Conservation (phyloP, 2,797 vertebrate species). For the Apogon talboti region DNA sequence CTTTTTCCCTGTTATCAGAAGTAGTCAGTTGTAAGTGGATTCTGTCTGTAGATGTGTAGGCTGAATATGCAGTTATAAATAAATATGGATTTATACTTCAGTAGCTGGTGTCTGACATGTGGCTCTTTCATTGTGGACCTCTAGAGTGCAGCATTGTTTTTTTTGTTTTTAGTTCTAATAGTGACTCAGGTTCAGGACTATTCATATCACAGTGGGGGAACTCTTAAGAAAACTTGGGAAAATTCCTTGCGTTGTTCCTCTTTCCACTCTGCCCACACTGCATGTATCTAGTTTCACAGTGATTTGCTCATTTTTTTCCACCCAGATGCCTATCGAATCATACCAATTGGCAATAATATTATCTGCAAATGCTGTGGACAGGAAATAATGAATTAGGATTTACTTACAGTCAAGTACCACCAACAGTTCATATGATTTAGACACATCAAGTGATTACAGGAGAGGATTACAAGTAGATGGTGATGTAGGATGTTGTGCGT, state of each 20-base stretch:
- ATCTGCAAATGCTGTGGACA: background rate
- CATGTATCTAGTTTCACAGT: slow-evolving; percentile 15
- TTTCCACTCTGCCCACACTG: slow-evolving; percentile 41
- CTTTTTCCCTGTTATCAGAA: slow-evolving; percentile 25
- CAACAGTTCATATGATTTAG: slow-evolving; percentile 15
- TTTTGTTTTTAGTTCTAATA: background rate
- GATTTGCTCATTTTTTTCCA: slow-evolving; percentile 10
- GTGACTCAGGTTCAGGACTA: slow-evolving; percentile 17
- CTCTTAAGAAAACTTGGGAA: slow-evolving; percentile 58
- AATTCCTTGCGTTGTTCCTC: slow-evolving; percentile 74
- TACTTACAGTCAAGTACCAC: background rate
- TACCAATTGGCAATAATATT: background rate
- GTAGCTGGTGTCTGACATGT: slow-evolving; percentile 5
- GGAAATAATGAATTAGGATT: background rate
- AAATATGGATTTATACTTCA: slow-evolving; percentile 23
- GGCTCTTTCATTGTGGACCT: slow-evolving; percentile 37
- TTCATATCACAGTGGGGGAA: slow-evolving; percentile 21
- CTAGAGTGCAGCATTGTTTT: slow-evolving; percentile 71
- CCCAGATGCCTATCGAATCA: background rate
- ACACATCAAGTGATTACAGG: background rate
- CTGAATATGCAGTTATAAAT: slow-evolving; percentile 33
- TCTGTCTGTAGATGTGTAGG: slow-evolving; percentile 27
- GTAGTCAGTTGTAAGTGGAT: slow-evolving; percentile 6
- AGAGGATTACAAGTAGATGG: background rate
- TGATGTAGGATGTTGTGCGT: slow-evolving; percentile 13